Evolutionary conservation across 2,797 vertebrate genomes (phyloP).

Genomic region (Adrianichthys oophorus): DNA sequence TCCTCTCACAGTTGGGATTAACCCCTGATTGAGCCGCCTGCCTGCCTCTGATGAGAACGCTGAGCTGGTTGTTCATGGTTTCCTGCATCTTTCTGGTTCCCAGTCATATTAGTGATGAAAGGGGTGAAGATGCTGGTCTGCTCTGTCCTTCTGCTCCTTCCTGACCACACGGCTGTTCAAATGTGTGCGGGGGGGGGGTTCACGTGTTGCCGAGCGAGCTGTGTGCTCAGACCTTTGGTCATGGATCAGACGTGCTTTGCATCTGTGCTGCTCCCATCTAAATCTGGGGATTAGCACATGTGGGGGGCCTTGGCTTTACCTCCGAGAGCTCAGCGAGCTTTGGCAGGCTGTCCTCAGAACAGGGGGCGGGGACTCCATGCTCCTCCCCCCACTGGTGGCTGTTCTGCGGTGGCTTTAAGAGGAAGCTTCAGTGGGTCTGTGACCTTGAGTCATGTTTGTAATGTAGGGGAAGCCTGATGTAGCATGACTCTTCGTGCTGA

Average conservation of each 20-base stretch:
- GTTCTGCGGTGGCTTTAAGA: slow-evolving; percentile 58
- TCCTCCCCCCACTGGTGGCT: slow-evolving; percentile 49
- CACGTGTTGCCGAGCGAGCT: slow-evolving; percentile 15
- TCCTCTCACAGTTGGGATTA: slow-evolving; percentile 59
- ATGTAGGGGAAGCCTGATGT: too few relatives aligned
- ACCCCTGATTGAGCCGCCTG: slow-evolving; percentile 60
- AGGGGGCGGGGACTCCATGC: slow-evolving; percentile 44
- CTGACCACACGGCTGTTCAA: slow-evolving; percentile 4
- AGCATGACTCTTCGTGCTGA: too few relatives aligned
- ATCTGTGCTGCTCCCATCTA: slow-evolving; percentile 74
- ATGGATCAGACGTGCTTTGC: slow-evolving; percentile 72
- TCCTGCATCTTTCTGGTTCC: slow-evolving; percentile 71
- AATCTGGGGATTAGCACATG: slow-evolving; percentile 78
- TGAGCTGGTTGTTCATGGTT: slow-evolving; percentile 77
- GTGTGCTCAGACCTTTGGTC: slow-evolving; percentile 61
- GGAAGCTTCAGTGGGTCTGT: slow-evolving; percentile 48
- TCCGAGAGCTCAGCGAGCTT: slow-evolving; percentile 70
- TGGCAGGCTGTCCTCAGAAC: slow-evolving; percentile 70
- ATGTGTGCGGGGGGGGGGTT: slow-evolving; percentile 8
- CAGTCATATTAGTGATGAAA: slow-evolving; percentile 63
- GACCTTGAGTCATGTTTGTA: slow-evolving; percentile 54
- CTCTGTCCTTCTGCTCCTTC: slow-evolving; percentile 24
- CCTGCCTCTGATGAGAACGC: slow-evolving; percentile 65
- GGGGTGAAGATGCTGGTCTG: slow-evolving; percentile 43
- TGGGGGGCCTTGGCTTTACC: slow-evolving; percentile 73